Evolutionary conservation across 2,113 vertebrate species (phyloP), one percentile per base, ranked within the genome.

Genomic region (Neoarius graeffei): DNA sequence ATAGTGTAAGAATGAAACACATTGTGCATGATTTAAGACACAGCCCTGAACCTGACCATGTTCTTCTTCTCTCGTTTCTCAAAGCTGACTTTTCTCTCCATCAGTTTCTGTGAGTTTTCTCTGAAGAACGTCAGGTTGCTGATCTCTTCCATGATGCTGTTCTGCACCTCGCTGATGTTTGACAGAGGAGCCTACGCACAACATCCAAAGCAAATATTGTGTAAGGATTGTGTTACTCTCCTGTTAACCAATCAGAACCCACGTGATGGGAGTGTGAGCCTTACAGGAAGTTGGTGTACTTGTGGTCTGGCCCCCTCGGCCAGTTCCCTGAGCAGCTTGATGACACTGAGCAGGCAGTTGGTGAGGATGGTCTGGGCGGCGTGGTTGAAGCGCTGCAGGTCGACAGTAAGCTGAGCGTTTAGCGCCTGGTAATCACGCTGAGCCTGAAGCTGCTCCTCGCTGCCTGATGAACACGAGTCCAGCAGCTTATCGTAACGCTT

Each of bases 401-500:
- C 98, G 89, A 98, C 97, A 48, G 98, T 95, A 0, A 99, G 93
- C 91, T 98, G 96, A 2, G 96, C 97, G 0, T 99, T 99, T 79
- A 99, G 93, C 52, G 98, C 98, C 90, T 98, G 97, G 0, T 98
- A 99, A 56, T 99, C 98, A 80, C 95, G 96, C 89, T 94, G 95
- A 84, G 97, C 96, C 79, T 94, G 93, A 81, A 96, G 96, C 4
- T 96, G 93, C 59, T 97, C 96, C 4, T 95, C 96, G 3, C 91
- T 89, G 25, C 91, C 89, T 62, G 95, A 95, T 23, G 94, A 94
- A 94, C 96, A 96, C 89, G 96, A 98, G 93, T 99, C 98, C 85
- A 99, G 93, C 73, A 99, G 89, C 92, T 99, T 99, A 94, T 99
- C 98, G 1, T 99, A 98, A 74, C 99, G 97, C 90, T 99, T 99